Evolutionary conservation across 2,888 invertebrate genomes (phyloP).

Genomic region (Brenthis hecate): DNA sequence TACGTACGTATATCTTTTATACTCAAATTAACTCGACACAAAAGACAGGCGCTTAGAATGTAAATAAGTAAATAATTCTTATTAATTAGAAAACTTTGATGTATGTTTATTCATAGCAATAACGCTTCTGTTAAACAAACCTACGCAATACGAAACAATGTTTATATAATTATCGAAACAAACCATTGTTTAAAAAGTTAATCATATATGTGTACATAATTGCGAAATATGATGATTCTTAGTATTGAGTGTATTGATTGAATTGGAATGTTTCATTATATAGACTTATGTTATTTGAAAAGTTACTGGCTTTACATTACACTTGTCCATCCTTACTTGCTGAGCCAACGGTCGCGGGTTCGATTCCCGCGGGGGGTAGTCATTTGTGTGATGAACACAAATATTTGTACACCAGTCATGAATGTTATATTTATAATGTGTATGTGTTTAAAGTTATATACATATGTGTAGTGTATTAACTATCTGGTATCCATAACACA

Average conservation of each 20-base stretch:
- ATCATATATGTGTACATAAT: neutral
- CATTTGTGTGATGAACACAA: too few species aligned
- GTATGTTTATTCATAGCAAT: conserved; percentile 19
- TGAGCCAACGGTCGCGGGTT: too few species aligned
- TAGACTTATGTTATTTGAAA: neutral
- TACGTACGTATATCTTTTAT: too few species aligned
- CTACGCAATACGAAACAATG: conserved; percentile 32
- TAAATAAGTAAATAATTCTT: conserved; percentile 8
- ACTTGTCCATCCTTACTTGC: too few species aligned
- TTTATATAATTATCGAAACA: conserved; percentile 32
- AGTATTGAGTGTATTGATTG: conserved; percentile 1
- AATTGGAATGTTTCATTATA: neutral
- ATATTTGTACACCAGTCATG: too few species aligned
- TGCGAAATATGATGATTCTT: conserved; percentile 30
- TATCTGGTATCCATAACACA: too few species aligned
- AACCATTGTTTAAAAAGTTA: conserved; percentile 29
- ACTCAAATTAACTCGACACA: neutral
- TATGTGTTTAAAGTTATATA: too few species aligned
- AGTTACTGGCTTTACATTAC: too few species aligned
- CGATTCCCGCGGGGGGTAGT: too few species aligned
- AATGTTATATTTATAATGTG: too few species aligned
- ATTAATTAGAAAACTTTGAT: conserved; percentile 12
- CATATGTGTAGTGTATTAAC: too few species aligned
- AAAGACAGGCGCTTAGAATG: conserved; percentile 8
- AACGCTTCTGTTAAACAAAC: conserved; percentile 26